These are phyloP conservation scores for Anniella stebbinsi DNA, from an alignment of 2,797 vertebrate species.

Conservation along the genomic window DNA sequence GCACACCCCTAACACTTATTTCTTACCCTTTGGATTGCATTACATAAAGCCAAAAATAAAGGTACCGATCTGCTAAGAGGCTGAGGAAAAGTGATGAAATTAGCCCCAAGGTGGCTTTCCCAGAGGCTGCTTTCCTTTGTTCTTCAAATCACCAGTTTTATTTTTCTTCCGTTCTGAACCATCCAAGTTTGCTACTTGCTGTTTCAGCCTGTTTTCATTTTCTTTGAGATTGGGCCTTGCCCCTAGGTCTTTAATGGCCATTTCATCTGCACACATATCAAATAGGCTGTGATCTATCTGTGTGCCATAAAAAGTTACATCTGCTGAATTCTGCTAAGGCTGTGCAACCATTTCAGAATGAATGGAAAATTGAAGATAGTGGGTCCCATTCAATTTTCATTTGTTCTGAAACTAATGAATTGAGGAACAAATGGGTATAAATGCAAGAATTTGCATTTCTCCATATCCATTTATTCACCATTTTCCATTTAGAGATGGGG, in stretches of 20 bases:
- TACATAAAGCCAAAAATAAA: no score
- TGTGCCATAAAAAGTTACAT: not conserved
- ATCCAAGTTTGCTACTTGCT: not conserved
- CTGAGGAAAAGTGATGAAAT: no score
- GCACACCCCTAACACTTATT: no score
- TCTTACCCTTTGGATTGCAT: no score
- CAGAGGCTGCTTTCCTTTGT: not conserved
- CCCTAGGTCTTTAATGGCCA: not conserved
- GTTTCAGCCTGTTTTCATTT: not conserved
- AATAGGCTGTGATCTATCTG: not conserved
- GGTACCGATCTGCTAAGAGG: no score
- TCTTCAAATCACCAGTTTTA: not conserved
- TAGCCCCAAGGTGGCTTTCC: not conserved
- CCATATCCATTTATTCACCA: not conserved
- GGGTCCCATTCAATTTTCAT: not conserved
- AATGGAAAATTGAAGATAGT: not conserved
- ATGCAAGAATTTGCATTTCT: not conserved
- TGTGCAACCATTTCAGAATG: not conserved
- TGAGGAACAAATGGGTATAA: not conserved
- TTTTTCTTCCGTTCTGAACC: not conserved
- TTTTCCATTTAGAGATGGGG: not conserved
- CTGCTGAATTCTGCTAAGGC: not conserved
- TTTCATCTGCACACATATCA: not conserved
- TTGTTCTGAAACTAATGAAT: not conserved
- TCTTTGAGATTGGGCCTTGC: not conserved